Base-by-base conservation (phyloP, 2,888 invertebrate genomes). In the Chaitophorus viminalis region DNA sequence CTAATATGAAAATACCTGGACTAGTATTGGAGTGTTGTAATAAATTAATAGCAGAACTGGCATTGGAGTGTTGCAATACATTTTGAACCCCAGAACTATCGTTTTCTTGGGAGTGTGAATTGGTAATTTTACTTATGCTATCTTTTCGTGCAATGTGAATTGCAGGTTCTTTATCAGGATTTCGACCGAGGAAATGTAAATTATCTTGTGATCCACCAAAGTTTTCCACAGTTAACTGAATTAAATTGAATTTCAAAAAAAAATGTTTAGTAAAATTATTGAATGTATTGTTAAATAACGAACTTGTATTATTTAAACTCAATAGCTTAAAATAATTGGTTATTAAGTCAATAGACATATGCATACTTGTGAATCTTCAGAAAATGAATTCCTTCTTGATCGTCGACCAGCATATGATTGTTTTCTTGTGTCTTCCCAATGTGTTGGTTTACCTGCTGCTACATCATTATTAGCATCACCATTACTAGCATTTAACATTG, bases 121-220 rank as follows among this genome's bases (percentile, higher is more conserved):
- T 89, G 36, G 74, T 84, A 77, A 76, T 81, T 81, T 54, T 88
- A 68, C 21, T 89, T 33, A 52, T 82, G 25, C 52, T 82, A 81
- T 90, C 91, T 91, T 93, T 93, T 79, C 93, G 91, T 70, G 92
- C 93, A 78, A 92, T 90, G 89, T 93, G 93, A 33, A 91, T 91
- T 14, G 92, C 93, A 76, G 92, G 92, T 90, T 95, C 95, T 92
- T 96, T 96, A 92, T 97, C 97, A 0, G 95, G 95, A 92, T 96
- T 95, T 89, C 95, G 93, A 0, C 96, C 96, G 76, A 96, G 94
- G 91, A 96, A 95, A 92, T 96, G 96, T 90, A 97, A 92, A 90
- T 97, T 95, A 92, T 97, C 97, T 93, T 97, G 97, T 90, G 96
- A 96, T 88, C 97, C 97, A 78, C 97, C 97, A 92, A 97, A 97